Evolutionary conservation across 2,113 vertebrate species (phyloP).

Genomic region (Dendrocopos noguchii): DNA sequence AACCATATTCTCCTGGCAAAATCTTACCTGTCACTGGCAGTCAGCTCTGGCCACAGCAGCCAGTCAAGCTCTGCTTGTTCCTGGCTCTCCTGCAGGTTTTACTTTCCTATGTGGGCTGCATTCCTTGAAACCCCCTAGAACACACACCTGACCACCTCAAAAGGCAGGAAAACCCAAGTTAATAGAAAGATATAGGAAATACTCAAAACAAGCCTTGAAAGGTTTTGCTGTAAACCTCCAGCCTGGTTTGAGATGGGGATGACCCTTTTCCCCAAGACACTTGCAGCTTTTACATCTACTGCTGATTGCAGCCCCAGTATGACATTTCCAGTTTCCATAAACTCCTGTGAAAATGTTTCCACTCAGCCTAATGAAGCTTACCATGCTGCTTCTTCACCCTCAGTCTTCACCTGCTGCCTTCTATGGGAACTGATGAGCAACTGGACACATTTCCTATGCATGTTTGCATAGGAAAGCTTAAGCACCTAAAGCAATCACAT

Average conservation of each 20-base stretch:
- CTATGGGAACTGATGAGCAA: not conserved
- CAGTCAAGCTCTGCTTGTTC: not conserved
- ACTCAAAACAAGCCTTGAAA: not conserved
- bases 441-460: not conserved
- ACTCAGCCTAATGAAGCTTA: conserved; percentile 8
- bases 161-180: not conserved
- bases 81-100: not conserved
- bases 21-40: not conserved
- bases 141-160: not conserved
- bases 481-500: not conserved
- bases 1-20: not conserved
- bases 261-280: not conserved
- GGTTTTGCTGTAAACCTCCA: not conserved
- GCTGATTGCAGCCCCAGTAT: not conserved
- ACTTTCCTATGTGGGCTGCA: not conserved
- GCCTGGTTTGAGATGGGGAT: not conserved
- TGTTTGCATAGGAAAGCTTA: not conserved
- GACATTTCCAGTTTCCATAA: not conserved
- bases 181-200: not conserved
- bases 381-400: not conserved
- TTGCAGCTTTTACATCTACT: not conserved
- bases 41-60: not conserved
- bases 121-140: not conserved
- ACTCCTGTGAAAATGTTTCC: not conserved
- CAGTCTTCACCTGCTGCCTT: not conserved